These are phyloP conservation scores for Phymanthus crucifer DNA, from an alignment of 92 coral and sea anemone genomes.

Conservation along the genomic window DNA sequence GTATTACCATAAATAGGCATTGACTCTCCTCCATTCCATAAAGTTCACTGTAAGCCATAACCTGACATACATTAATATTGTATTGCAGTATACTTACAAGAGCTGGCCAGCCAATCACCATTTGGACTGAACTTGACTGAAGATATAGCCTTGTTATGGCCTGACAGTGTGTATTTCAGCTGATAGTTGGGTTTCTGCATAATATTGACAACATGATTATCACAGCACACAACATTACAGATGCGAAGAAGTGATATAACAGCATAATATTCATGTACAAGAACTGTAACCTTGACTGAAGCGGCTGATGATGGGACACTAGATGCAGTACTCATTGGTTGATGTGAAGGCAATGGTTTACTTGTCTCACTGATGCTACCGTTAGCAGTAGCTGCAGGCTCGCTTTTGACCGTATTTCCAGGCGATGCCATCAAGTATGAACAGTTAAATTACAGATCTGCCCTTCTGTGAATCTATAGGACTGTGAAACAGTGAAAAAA, in stretches of 20 bases:
- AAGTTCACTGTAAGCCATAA: no score
- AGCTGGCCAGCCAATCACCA: constrained; percentile 99
- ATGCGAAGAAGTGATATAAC: no score
- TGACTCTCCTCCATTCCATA: no score
- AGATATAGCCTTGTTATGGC: constrained; percentile 96
- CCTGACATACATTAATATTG: no score
- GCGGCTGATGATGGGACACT: constrained; percentile 20
- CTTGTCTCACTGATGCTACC: constrained; percentile 20
- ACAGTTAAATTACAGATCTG: neutral
- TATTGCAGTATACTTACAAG: constrained; percentile 80
- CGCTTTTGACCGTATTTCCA: constrained; percentile 31
- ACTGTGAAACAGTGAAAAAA: neutral
- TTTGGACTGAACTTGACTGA: constrained; percentile 97
- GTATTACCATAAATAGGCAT: no score
- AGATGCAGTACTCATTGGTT: constrained; percentile 3
- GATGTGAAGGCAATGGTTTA: constrained; percentile 6
- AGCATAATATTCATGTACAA: no score
- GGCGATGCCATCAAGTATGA: constrained; percentile 31
- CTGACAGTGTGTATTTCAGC: constrained; percentile 88
- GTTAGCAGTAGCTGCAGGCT: constrained; percentile 16
- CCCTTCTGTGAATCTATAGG: neutral
- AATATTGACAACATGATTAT: neutral
- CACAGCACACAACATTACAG: no score
- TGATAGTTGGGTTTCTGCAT: constrained; percentile 93
- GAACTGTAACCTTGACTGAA: constrained; percentile 12